These are phyloP conservation scores for Drosophila punjabiensis DNA, from an alignment of 1,140 invertebrate species.

Conservation along the genomic window DNA sequence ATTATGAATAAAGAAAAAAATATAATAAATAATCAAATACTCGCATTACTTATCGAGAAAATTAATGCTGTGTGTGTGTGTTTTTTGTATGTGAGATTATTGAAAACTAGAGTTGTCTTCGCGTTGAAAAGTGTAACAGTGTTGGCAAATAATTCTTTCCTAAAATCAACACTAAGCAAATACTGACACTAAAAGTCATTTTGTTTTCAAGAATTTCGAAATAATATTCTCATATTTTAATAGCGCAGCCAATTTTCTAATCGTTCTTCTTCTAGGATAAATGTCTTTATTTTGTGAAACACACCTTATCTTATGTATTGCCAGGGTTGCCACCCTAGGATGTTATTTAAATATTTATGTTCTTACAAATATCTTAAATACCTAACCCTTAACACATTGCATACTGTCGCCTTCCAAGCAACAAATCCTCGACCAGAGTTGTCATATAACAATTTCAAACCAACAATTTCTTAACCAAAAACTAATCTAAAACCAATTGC, in stretches of 20 bases:
- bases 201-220: neutral
- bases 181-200: neutral
- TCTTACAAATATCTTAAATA: constrained; percentile 5
- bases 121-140: neutral
- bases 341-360: neutral
- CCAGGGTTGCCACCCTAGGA: neutral
- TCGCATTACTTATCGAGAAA: constrained; percentile 7
- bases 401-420: constrained; percentile 25
- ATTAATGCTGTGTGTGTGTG: constrained; percentile 17
- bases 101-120: constrained; percentile 9
- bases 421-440: neutral
- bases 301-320: neutral
- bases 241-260: neutral
- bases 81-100: constrained; percentile 21
- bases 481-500: constrained; percentile 29
- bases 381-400: constrained; percentile 3
- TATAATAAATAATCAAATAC: neutral
- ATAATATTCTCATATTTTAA: neutral
- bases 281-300: neutral
- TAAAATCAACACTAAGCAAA: neutral
- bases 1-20: constrained; percentile 12
- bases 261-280: neutral
- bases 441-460: neutral
- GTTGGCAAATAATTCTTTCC: neutral
- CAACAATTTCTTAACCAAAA: constrained; percentile 11